Base-by-base conservation (phyloP, 2,888 invertebrate species). In the Notodonta dromedarius region DNA sequence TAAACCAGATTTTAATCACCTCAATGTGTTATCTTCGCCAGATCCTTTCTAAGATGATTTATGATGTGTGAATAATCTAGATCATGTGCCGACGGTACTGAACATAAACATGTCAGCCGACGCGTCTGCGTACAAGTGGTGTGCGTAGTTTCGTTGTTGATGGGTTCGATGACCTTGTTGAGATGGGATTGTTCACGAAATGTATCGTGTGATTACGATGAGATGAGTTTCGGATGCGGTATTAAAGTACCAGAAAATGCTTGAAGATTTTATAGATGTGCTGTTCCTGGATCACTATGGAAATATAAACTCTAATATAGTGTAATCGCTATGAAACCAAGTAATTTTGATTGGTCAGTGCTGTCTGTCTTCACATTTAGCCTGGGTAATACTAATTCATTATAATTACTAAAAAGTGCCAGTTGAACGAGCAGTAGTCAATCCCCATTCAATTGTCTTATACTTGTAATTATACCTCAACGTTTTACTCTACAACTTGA, bases 151-250 rank as follows among this genome's bases (percentile, higher is more conserved):
- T 52, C 60, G 32, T 35, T 59, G 40, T 51, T 56, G 63, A 62
- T 69, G 59, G 51, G 84, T 76, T 83, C 83, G 65, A 73, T 74
- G 78, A 63, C 81, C 83, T 80, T 78, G 77, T 67, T 71, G 71
- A 78, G 71, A 69, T 73, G 71, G 78, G 78, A 77, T 78, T 77
- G 72, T 74, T 79, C 73, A 71, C 67, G 70, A 70, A 69, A 73
- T 67, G 65, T 63, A 61, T 56, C 57, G 63, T 69, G 50, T 51
- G 57, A 61, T 42, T 40, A n/a, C 40, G 57, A 52, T 50, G 50
- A 63, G 53, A 56, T 60, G 56, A 54, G 35, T n/a, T 58, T 58
- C 66, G 72, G 74, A 76, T 69, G 74, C 62, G 76, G 76, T 65
- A 72, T 73, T n/a, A 46, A 46, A 46, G n/a, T 5, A 46, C 13